These are phyloP conservation scores for Diachrysia chrysitis DNA, from an alignment of 2,888 invertebrate genomes.

Conservation along the genomic window DNA sequence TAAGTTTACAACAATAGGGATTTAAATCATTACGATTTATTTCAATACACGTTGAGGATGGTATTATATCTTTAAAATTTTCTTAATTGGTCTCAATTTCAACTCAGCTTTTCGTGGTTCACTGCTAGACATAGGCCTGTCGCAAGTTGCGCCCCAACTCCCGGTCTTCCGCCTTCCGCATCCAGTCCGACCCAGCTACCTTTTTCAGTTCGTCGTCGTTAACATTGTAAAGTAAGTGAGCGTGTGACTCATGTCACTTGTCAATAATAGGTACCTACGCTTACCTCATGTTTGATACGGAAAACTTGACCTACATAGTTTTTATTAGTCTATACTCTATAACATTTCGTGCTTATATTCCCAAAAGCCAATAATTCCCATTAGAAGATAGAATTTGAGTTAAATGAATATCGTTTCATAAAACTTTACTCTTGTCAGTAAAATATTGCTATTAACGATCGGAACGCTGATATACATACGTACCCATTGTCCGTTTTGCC, in stretches of 20 bases:
- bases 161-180: no score
- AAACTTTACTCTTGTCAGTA: background rate
- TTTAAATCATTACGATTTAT: background rate
- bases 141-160: no score
- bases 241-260: constrained; percentile 56
- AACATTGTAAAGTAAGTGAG: background rate
- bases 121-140: no score
- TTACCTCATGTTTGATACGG: constrained; percentile 59
- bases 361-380: background rate
- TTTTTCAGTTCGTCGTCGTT: no score
- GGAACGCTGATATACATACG: no score
- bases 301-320: background rate
- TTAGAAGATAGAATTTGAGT: background rate
- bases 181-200: no score
- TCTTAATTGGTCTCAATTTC: no score
- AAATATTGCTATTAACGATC: background rate
- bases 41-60: background rate
- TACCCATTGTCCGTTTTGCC: no score
- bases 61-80: no score
- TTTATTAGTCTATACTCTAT: background rate
- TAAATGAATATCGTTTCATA: background rate
- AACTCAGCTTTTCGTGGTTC: no score
- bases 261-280: constrained; percentile 57
- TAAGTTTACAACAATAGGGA: background rate
- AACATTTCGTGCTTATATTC: background rate